A percentile compares a stretch with the other conserved stretches of the same genome.
Conservation (phyloP, 2,888 invertebrate species). For the Chalcis sispes region DNA sequence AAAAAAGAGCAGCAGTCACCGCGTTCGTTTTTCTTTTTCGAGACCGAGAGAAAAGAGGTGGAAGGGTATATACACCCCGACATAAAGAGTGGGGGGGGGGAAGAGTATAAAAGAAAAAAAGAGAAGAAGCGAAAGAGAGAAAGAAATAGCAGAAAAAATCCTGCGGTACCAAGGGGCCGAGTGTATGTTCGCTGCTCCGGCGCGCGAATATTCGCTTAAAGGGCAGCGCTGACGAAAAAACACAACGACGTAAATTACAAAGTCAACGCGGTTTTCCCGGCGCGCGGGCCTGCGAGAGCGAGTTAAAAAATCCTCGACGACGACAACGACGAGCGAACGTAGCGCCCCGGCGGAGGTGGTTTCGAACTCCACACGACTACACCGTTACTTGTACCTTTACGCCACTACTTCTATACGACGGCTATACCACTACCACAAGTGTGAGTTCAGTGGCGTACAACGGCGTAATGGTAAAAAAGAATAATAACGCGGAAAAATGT, state of each 20-base stretch:
- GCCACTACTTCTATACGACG: no score
- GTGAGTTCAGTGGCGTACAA: constrained; percentile 40
- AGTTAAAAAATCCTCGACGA: constrained; percentile 20
- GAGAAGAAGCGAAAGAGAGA: constrained; percentile 15
- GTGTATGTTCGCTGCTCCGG: background rate
- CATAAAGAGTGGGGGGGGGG: background rate
- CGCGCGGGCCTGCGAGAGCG: constrained; percentile 9
- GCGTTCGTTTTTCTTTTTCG: background rate
- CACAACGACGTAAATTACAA: constrained; percentile 61
- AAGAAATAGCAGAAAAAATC: constrained; percentile 21
- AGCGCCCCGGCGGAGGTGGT: background rate
- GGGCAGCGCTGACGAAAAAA: constrained; percentile 46
- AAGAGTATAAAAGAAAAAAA: background rate
- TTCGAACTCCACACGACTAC: constrained; percentile 26
- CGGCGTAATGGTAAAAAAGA: constrained; percentile 50
- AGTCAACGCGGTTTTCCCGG: constrained; percentile 60
- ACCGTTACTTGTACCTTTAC: no score
- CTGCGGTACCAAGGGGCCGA: constrained; percentile 1
- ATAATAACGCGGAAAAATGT: constrained; percentile 16
- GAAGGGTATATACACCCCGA: background rate
- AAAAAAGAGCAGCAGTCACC: background rate
- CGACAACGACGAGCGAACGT: no score
- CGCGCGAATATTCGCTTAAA: constrained; percentile 28
- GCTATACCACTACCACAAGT: no score
- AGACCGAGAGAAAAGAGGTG: background rate